phyloP scores from a whole-genome alignment of 1,140 invertebrate species.

The Latrodectus geometricus region DNA sequence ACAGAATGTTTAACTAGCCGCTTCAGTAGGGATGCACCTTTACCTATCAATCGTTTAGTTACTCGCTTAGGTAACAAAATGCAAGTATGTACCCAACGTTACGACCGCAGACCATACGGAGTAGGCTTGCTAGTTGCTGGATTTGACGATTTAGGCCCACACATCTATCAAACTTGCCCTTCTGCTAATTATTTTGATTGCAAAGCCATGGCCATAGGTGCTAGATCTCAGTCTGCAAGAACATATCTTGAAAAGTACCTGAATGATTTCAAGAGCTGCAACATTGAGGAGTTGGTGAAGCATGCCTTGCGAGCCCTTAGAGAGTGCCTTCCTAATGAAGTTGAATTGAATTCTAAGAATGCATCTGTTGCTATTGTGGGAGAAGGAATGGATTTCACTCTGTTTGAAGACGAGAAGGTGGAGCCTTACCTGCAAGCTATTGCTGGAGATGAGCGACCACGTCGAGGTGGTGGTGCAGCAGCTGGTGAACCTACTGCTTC shows the following conservation, averaged over 20 bases:
- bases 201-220: constrained; percentile 98
- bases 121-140: constrained; percentile 96
- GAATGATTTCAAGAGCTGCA: constrained; percentile 78
- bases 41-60: constrained; percentile 89
- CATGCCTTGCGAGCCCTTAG: constrained; percentile 92
- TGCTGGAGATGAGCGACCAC: constrained; percentile 69
- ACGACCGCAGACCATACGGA: constrained; percentile 95
- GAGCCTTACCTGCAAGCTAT: constrained; percentile 72
- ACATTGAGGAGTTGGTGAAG: constrained; percentile 88
- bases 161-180: constrained; percentile 98
- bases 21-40: constrained; percentile 84
- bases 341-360: constrained; percentile 94
- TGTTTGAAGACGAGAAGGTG: constrained; percentile 83
- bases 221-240: constrained; percentile 96
- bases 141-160: constrained; percentile 94
- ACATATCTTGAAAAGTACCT: constrained; percentile 97
- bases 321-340: constrained; percentile 95
- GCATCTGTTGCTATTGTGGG: constrained; percentile 93
- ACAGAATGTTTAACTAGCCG: constrained; percentile 93
- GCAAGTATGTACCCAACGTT: constrained; percentile 97
- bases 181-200: constrained; percentile 98
- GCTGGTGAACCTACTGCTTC: not conserved
- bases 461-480: constrained; percentile 28
- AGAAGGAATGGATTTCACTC: constrained; percentile 81
- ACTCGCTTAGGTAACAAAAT: constrained; percentile 91